Evolutionary conservation across 2,888 invertebrate species (phyloP), one percentile per base, ranked within the genome.

Genomic region (Antheraea assamensis): DNA sequence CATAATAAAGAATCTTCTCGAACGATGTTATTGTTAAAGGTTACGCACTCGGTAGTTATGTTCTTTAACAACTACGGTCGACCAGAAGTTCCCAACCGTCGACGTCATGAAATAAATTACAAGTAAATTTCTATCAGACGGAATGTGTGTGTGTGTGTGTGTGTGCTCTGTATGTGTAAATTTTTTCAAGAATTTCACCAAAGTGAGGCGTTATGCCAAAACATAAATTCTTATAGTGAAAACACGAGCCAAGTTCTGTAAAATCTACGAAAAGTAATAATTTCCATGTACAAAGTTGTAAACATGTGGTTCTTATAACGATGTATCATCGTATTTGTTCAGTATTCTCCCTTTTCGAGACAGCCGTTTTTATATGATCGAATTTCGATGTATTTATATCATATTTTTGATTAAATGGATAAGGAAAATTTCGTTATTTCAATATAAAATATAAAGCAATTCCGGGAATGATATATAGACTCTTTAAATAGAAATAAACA

Each of bases 251-350:
- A 66, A 66, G 19, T 66, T 27, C 15, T 30, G 30, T 66, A 66
- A 31, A 66, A 15, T 31, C 30, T 31, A 74, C 73, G 30, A 68
- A 52, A 73, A 70, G 74, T 75, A 80, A 42, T 42, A 42, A 42
- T 42, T 42, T 42, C 42, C 10, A 42, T 42, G 10, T 42, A 7
- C 42, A 42, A 42, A 42, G 42, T 42, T 42, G 10, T 42, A 42
- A 42, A 42, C 42, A 42, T 42, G 8, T 42, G 8, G 42, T 42
- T 42, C 42, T 42, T 42, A 10, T 42, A 42, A 42, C 42, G 42
- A 42, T 42, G 10, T 42, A 42, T 42, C 42, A 42, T 42, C 42
- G 42, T 42, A 7, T 7, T 7, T 7, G 42, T 42, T 42, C 42
- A 42, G 8, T 42, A 7, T 42, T 42, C 10, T 42, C 42, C 42